phyloP scores from a whole-genome alignment of 2,888 invertebrate species.

The Carterocephalus palaemon region DNA sequence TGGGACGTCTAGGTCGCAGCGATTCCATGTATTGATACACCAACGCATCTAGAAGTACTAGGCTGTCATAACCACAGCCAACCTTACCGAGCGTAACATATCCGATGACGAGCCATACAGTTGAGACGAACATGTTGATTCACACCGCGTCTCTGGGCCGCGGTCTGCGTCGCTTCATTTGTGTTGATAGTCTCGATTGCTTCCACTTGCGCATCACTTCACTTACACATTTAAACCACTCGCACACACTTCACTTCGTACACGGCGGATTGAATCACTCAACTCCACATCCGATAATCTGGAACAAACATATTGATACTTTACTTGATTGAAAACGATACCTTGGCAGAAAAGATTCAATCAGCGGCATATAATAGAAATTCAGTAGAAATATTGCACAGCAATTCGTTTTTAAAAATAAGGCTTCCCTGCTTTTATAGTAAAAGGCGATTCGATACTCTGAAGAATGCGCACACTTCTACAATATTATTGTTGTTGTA shows the following conservation, averaged over 20 bases:
- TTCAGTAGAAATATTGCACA: too few relatives aligned
- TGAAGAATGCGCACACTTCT: too few relatives aligned
- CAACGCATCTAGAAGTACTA: conserved; percentile 21
- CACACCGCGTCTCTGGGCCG: conserved; percentile 14
- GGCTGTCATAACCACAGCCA: conserved; percentile 10
- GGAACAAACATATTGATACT: conserved; percentile 9
- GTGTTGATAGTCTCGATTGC: conserved; percentile 35
- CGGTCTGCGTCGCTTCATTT: conserved; percentile 66
- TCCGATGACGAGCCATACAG: conserved; percentile 21
- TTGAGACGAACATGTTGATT: conserved; percentile 20
- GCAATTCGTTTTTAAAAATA: too few relatives aligned
- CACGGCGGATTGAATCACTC: background rate
- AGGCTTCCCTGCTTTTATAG: too few relatives aligned
- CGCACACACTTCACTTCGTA: conserved; percentile 11
- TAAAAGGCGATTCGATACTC: too few relatives aligned
- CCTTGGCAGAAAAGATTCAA: too few relatives aligned
- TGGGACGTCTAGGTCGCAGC: too few relatives aligned
- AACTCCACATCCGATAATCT: conserved; percentile 9
- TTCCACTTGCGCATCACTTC: conserved; percentile 49
- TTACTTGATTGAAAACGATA: background rate
- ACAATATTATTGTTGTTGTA: too few relatives aligned
- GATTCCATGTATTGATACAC: conserved; percentile 2
- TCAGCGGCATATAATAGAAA: too few relatives aligned
- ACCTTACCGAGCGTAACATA: conserved; percentile 32
- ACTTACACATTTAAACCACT: conserved; percentile 31